Percentiles rank a stretch among this genome's conserved stretches.
Conservation (phyloP, 2,797 vertebrate genomes). For the Telmatherina bonti region DNA sequence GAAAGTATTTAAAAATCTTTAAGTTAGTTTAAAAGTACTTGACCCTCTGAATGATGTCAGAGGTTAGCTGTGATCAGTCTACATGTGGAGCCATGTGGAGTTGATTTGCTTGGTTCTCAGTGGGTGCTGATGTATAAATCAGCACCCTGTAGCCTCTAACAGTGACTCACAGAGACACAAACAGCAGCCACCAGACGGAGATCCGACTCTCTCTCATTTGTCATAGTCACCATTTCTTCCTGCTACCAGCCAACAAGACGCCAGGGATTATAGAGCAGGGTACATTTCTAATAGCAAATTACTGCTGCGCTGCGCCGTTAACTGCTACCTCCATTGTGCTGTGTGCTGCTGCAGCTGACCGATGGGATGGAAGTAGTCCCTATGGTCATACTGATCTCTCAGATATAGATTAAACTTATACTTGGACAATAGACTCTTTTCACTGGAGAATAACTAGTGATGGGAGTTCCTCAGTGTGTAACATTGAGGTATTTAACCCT, state of each 20-base stretch:
- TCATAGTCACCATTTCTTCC: constrained; percentile 65
- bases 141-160: constrained; percentile 44
- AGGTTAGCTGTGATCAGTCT: constrained; percentile 8
- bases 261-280: constrained; percentile 54
- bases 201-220: constrained; percentile 54
- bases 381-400: constrained; percentile 50
- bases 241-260: constrained; percentile 66
- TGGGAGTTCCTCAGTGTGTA: constrained; percentile 29
- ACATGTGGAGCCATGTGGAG: constrained; percentile 6
- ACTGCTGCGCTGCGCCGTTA: constrained; percentile 43
- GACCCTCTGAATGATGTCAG: constrained; percentile 13
- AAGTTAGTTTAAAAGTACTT: constrained; percentile 8
- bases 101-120: constrained; percentile 37
- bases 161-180: constrained; percentile 54
- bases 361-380: constrained; percentile 50
- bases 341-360: constrained; percentile 41
- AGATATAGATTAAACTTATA: constrained; percentile 55
- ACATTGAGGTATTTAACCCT: constrained; percentile 44
- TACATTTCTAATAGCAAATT: constrained; percentile 58
- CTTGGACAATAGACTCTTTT: constrained; percentile 46
- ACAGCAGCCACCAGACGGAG: constrained; percentile 61
- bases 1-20: neutral
- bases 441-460: constrained; percentile 34
- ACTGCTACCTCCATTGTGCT: constrained; percentile 43
- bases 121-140: constrained; percentile 50